phyloP scores from a whole-genome alignment of 2,888 invertebrate species.

The Embidobia sp. region DNA sequence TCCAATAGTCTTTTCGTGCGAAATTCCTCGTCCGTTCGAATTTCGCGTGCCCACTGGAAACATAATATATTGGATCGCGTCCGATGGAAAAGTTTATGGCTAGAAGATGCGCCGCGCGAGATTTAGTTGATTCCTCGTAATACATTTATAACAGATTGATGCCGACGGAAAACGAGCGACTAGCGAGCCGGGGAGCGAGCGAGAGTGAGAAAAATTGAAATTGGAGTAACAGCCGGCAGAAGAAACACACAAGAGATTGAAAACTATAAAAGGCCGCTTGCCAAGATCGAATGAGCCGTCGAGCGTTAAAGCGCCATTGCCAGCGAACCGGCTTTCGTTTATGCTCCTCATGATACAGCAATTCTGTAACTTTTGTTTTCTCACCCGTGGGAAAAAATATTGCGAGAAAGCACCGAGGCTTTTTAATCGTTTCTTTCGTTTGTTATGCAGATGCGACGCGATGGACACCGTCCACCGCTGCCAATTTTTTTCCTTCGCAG shows the following conservation, averaged over 20 bases:
- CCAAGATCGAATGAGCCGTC: constrained; percentile 57
- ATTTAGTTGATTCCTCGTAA: constrained; percentile 44
- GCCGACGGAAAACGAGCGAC: not conserved
- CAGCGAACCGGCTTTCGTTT: constrained; percentile 49
- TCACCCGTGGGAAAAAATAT: constrained; percentile 48
- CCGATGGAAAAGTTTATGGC: constrained; percentile 47
- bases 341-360: constrained; percentile 46
- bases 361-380: constrained; percentile 52
- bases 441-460: constrained; percentile 9
- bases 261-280: constrained; percentile 51
- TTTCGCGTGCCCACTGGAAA: constrained; percentile 25
- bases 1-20: constrained; percentile 39
- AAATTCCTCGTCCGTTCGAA: constrained; percentile 50
- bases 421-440: constrained; percentile 28
- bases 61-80: constrained; percentile 46
- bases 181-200: not conserved
- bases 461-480: not conserved
- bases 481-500: too few relatives aligned
- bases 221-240: constrained; percentile 49
- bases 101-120: constrained; percentile 20
- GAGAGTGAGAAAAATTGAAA: constrained; percentile 48
- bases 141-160: constrained; percentile 53
- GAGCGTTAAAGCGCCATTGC: constrained; percentile 57
- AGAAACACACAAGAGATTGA: constrained; percentile 56
- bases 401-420: constrained; percentile 22